phyloP scores from a whole-genome alignment of 2,797 vertebrate genomes.

The Poeciliopsis paucimaculata region DNA sequence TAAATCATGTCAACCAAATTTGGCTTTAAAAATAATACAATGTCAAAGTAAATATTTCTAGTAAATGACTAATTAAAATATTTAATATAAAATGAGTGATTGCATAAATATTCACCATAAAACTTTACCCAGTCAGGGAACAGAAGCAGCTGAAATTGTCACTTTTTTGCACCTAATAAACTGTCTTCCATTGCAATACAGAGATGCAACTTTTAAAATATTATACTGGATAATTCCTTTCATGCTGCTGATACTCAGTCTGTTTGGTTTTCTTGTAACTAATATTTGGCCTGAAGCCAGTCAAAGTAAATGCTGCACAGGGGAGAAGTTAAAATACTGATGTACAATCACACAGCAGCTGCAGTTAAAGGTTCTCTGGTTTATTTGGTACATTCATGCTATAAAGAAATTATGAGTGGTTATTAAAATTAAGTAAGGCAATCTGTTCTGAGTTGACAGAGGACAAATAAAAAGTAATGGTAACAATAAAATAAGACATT shows the following conservation, averaged over 20 bases:
- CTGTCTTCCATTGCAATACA: background rate
- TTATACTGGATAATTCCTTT: background rate
- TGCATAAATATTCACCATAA: background rate
- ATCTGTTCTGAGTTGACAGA: background rate
- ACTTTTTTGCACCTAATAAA: background rate
- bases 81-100: background rate
- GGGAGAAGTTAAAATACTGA: background rate
- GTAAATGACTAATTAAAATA: background rate
- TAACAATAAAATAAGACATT: background rate
- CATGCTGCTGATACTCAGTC: background rate
- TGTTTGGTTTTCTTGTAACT: background rate
- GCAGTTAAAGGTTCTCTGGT: background rate
- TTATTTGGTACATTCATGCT: background rate
- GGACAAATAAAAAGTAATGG: slow-evolving; percentile 1
- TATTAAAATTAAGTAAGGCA: background rate
- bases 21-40: background rate
- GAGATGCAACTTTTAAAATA: background rate
- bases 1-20: background rate
- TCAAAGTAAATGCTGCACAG: background rate
- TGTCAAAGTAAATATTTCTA: no score
- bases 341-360: background rate
- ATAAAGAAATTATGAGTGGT: background rate
- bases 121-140: background rate
- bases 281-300: no score
- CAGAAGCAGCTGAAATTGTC: background rate